These are phyloP conservation scores for Chondrilla cf. caribensis DNA, from an alignment of 37 sponge, comb jelly and placozoan genomes.

Conservation along the genomic window DNA sequence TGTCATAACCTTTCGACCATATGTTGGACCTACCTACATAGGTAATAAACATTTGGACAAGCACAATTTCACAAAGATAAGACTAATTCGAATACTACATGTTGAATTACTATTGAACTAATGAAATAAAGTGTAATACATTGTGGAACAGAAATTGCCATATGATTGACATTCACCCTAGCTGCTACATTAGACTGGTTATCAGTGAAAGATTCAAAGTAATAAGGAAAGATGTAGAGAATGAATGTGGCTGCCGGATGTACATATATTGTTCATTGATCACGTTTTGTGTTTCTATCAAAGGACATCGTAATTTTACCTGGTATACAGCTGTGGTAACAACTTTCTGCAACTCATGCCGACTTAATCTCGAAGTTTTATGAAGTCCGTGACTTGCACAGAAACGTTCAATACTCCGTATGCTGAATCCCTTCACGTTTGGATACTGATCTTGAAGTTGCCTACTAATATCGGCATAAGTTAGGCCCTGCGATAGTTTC, in stretches of 20 bases:
- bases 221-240: too few species aligned
- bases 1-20: conserved; percentile 31
- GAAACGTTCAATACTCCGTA: conserved; percentile 23
- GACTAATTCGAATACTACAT: background rate
- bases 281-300: too few species aligned
- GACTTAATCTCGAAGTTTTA: background rate
- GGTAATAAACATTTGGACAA: background rate
- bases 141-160: too few species aligned
- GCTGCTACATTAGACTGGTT: too few species aligned
- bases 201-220: too few species aligned
- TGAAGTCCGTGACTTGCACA: conserved; percentile 23
- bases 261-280: too few species aligned
- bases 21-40: conserved; percentile 32
- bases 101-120: too few species aligned
- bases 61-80: background rate
- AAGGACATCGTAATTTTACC: background rate
- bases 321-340: conserved; percentile 13
- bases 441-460: conserved; percentile 17
- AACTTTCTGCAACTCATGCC: background rate
- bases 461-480: conserved; percentile 8
- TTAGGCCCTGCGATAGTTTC: background rate
- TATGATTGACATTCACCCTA: too few species aligned
- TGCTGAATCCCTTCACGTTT: conserved; percentile 24
- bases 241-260: too few species aligned
- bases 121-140: too few species aligned